Evolutionary conservation across 2,797 vertebrate species (phyloP).

Genomic region (Rhinophrynus dorsalis): DNA sequence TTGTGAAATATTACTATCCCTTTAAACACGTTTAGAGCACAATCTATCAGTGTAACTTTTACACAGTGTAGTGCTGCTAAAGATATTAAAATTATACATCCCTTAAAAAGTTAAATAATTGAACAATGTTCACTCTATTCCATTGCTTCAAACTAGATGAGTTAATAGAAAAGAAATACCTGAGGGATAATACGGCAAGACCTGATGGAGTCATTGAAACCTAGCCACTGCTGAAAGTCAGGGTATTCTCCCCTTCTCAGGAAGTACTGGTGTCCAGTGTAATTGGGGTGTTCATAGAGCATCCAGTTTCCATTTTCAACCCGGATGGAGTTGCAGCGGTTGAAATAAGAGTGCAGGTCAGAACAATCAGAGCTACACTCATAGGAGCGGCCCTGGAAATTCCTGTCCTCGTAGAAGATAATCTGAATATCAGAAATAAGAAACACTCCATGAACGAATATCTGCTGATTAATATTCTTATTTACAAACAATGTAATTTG

Average conservation of each 20-base stretch:
- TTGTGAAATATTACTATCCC: no score
- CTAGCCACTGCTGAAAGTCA: slow-evolving; percentile 62
- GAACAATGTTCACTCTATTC: no score
- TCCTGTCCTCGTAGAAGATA: slow-evolving; percentile 45
- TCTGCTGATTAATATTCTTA: no score
- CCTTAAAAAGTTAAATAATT: no score
- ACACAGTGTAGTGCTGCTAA: no score
- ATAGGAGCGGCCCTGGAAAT: slow-evolving; percentile 44
- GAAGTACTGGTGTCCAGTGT: slow-evolving; percentile 69
- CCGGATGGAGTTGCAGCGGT: slow-evolving; percentile 42
- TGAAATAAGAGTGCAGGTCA: slow-evolving; percentile 39
- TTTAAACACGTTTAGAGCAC: no score
- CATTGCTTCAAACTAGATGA: no score
- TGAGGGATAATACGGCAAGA: slow-evolving; percentile 45
- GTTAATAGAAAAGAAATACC: no score
- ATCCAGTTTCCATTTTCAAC: slow-evolving; percentile 55
- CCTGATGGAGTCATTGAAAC: slow-evolving; percentile 43
- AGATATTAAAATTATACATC: no score
- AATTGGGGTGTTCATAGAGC: slow-evolving; percentile 70
- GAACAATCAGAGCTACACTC: slow-evolving; percentile 46
- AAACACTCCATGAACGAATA: no score
- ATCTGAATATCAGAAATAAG: slow-evolving; percentile 47
- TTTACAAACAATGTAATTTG: no score
- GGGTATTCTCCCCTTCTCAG: slow-evolving; percentile 69
- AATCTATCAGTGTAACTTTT: no score